Evolutionary conservation across 2,797 vertebrate species (phyloP).

Genomic region (Amniataba percoides): DNA sequence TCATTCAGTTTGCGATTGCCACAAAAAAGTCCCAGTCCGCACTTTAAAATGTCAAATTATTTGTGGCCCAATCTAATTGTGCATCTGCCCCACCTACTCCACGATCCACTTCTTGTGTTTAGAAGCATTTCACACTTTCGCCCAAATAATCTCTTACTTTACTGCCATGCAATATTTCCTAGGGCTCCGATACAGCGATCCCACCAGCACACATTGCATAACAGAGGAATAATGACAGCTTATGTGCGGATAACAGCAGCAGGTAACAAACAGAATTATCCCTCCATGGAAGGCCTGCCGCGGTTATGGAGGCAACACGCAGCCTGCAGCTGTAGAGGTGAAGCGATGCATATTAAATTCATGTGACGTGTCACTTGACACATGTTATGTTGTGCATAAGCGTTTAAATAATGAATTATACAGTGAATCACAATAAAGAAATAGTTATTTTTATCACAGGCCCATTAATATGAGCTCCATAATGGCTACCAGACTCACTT

Average conservation of each 20-base stretch:
- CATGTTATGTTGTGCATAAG: not conserved
- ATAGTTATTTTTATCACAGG: not conserved
- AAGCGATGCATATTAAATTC: slow-evolving; percentile 36
- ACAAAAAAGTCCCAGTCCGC: not conserved
- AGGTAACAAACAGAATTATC: slow-evolving; percentile 65
- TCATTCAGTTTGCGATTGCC: not conserved
- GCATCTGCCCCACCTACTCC: slow-evolving; percentile 33
- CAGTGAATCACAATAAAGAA: not conserved
- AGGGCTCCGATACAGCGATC: slow-evolving; percentile 56
- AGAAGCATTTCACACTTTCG: slow-evolving; percentile 47
- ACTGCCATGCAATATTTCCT: slow-evolving; percentile 46
- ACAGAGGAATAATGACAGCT: slow-evolving; percentile 59
- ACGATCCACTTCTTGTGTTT: slow-evolving; percentile 52
- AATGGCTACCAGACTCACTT: not conserved
- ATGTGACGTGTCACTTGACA: slow-evolving; percentile 17
- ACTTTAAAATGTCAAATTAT: not conserved
- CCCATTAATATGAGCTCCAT: not conserved
- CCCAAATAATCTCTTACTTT: slow-evolving; percentile 58
- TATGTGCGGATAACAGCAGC: slow-evolving; percentile 49
- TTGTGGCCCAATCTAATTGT: slow-evolving; percentile 1
- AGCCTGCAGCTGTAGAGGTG: slow-evolving; percentile 43
- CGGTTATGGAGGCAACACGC: slow-evolving; percentile 17
- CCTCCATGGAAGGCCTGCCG: slow-evolving; percentile 27
- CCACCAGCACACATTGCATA: slow-evolving; percentile 55
- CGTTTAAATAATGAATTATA: not conserved